Evolutionary conservation across 1,140 invertebrate species (phyloP).

Genomic region (Leptinotarsa lineolata): DNA sequence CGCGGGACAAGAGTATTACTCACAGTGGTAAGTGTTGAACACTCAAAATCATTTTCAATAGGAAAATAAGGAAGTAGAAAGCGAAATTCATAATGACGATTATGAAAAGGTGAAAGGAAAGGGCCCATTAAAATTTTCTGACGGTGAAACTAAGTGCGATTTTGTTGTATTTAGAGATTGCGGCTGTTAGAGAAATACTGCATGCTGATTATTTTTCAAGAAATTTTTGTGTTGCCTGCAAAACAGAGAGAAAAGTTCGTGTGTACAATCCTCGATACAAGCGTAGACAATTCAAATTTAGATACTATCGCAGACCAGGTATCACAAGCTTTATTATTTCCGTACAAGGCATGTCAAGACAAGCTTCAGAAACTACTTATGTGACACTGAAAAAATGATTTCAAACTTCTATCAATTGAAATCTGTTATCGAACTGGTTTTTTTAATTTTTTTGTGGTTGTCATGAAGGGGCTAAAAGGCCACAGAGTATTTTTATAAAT

Average conservation of each 20-base stretch:
- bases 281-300: conserved; percentile 29
- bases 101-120: too few species aligned
- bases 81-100: too few species aligned
- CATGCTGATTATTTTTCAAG: conserved; percentile 40
- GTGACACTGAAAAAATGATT: too few species aligned
- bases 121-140: background rate
- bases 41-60: background rate
- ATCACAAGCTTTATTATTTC: conserved; percentile 14
- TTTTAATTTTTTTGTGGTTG: too few species aligned
- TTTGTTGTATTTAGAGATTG: conserved; percentile 33
- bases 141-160: background rate
- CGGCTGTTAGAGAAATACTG: conserved; percentile 35
- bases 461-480: too few species aligned
- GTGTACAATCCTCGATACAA: conserved; percentile 34
- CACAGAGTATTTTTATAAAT: too few species aligned
- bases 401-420: too few species aligned
- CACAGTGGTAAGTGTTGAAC: conserved; percentile 44
- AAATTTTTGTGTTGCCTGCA: conserved; percentile 31
- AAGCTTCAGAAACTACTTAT: too few species aligned
- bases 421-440: too few species aligned
- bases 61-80: background rate
- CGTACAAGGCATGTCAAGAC: too few species aligned
- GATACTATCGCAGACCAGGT: conserved; percentile 16
- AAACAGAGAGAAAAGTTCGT: conserved; percentile 31
- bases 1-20: conserved; percentile 45